Percentiles rank a stretch among this genome's conserved stretches.
Conservation (phyloP, 1,140 invertebrate species). For the Trichomalopsis sarcophagae region DNA sequence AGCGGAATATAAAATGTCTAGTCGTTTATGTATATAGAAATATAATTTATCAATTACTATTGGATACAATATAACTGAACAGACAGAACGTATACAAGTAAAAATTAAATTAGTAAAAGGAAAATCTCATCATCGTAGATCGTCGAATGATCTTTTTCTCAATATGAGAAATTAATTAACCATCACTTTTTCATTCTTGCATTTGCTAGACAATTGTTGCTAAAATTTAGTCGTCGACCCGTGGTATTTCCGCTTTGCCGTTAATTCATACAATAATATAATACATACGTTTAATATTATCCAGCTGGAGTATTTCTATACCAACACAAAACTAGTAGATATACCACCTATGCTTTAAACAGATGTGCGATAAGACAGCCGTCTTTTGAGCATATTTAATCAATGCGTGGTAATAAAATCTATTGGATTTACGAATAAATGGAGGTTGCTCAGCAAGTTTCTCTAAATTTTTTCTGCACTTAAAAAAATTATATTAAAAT, state of each 20-base stretch:
- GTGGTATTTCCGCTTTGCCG: conserved; percentile 48
- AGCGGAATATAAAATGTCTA: conserved; percentile 42
- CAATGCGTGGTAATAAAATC: background rate
- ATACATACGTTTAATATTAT: conserved; percentile 58
- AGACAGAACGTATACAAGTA: conserved; percentile 4
- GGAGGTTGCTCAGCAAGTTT: background rate
- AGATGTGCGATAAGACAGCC: conserved; percentile 58
- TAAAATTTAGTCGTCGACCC: conserved; percentile 56
- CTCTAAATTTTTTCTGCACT: background rate
- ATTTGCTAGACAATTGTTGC: conserved; percentile 56
- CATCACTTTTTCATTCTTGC: conserved; percentile 53
- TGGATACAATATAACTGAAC: conserved; percentile 43
- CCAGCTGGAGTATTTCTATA: conserved; percentile 60
- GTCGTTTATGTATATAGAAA: conserved; percentile 55
- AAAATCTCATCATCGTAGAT: conserved; percentile 44
- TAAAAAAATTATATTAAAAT: background rate
- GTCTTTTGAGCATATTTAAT: conserved; percentile 35
- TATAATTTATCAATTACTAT: conserved; percentile 43
- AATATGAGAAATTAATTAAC: conserved; percentile 55
- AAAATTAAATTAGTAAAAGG: conserved; percentile 43
- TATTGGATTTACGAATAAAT: background rate
- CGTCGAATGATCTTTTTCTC: conserved; percentile 46
- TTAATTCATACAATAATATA: conserved; percentile 48
- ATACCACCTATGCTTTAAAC: conserved; percentile 60
- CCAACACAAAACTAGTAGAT: conserved; percentile 56